phyloP scores from a whole-genome alignment of 2,797 vertebrate species.

The Sarcoramphus papa region DNA sequence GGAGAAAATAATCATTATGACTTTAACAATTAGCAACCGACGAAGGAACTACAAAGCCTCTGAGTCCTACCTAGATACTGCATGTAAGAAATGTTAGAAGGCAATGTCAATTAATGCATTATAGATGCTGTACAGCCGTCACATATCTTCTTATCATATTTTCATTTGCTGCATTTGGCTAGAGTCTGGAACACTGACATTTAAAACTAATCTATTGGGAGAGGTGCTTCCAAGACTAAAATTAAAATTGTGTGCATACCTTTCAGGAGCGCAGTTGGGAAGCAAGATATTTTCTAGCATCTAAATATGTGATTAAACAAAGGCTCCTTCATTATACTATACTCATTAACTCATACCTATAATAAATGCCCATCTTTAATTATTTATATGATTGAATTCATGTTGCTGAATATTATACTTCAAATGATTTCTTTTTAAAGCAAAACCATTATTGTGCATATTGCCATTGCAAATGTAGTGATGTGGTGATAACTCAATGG shows the following conservation, averaged over 20 bases:
- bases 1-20: neutral
- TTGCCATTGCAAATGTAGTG: neutral
- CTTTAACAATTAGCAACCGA: neutral
- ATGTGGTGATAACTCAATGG: neutral
- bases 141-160: constrained; percentile 21
- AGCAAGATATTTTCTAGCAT: constrained; percentile 17
- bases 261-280: neutral
- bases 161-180: constrained; percentile 44
- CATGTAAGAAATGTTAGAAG: constrained; percentile 5
- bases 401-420: constrained; percentile 6
- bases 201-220: constrained; percentile 56
- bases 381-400: constrained; percentile 15
- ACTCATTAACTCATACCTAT: neutral
- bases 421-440: neutral
- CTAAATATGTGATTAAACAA: constrained; percentile 29
- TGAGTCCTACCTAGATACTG: neutral
- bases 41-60: neutral
- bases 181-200: constrained; percentile 47
- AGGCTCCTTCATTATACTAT: neutral
- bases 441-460: neutral
- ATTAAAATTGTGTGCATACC: constrained; percentile 3
- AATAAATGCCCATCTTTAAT: neutral
- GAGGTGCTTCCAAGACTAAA: constrained; percentile 16
- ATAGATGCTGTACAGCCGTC: constrained; percentile 12
- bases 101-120: constrained; percentile 37